Percentiles rank a stretch among this genome's conserved stretches.
These are phyloP conservation scores for Caenorhabditis zanzibari DNA, from an alignment of 2,888 invertebrate genomes.

Conservation along the genomic window DNA sequence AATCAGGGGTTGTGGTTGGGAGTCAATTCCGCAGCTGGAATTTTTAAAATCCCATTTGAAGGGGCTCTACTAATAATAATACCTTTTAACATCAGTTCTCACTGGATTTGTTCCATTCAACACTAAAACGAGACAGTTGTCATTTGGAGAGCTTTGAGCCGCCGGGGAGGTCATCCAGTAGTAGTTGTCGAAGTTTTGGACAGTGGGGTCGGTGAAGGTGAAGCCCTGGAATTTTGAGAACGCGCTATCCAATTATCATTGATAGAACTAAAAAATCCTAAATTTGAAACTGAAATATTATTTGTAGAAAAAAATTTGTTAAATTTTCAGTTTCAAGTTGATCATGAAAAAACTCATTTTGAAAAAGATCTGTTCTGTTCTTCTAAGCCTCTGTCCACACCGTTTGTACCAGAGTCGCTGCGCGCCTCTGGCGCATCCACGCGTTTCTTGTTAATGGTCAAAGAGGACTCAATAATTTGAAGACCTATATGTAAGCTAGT, in stretches of 20 bases:
- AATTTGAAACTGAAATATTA: too few species aligned
- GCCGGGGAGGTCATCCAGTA: conserved; percentile 30
- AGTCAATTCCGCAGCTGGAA: conserved; percentile 1
- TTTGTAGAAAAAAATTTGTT: too few species aligned
- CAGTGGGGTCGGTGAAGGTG: conserved; percentile 8
- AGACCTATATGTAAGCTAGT: too few species aligned
- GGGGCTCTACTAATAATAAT: background rate
- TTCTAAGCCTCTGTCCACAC: too few species aligned
- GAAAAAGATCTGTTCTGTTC: too few species aligned
- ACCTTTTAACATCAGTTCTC: conserved; percentile 34
- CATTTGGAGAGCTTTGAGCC: background rate
- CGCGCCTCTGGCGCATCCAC: too few species aligned
- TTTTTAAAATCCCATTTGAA: background rate
- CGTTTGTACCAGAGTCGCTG: too few species aligned
- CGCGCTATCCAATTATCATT: background rate
- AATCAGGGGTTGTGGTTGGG: background rate
- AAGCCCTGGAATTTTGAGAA: conserved; percentile 24
- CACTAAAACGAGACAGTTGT: conserved; percentile 43
- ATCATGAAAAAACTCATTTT: too few species aligned
- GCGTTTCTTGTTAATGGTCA: too few species aligned
- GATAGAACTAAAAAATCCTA: too few species aligned
- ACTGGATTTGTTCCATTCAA: conserved; percentile 15
- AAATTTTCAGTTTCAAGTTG: too few species aligned
- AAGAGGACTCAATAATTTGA: too few species aligned
- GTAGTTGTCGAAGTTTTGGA: conserved; percentile 29